These are phyloP conservation scores for Calephelis virginiensis DNA, from an alignment of 1,140 invertebrate genomes.

Conservation along the genomic window DNA sequence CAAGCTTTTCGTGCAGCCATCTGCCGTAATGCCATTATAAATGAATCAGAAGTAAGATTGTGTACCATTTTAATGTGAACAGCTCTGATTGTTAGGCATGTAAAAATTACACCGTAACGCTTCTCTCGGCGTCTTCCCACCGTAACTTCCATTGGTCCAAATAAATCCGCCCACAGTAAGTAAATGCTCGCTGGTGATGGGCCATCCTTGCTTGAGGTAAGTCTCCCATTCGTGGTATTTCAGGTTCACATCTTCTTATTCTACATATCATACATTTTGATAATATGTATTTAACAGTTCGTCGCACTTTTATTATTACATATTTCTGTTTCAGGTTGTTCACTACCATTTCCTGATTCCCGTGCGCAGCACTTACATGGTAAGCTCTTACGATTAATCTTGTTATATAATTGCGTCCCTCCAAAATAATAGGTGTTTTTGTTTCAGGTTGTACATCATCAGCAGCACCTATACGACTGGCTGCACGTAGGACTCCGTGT, in stretches of 20 bases:
- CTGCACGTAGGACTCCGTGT: conserved; percentile 23
- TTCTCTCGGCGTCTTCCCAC: conserved; percentile 32
- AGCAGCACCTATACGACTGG: conserved; percentile 27
- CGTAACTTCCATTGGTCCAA: conserved; percentile 34
- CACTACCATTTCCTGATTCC: conserved; percentile 30
- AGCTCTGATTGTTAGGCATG: conserved; percentile 21
- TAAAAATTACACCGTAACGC: conserved; percentile 39
- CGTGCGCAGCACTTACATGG: conserved; percentile 27
- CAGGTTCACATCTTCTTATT: conserved; percentile 7
- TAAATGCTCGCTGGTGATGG: conserved; percentile 30
- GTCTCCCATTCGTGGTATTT: conserved; percentile 20
- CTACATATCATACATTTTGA: conserved; percentile 27
- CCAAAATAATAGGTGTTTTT: conserved; percentile 29
- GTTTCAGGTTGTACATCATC: conserved; percentile 1
- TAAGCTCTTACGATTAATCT: conserved; percentile 27
- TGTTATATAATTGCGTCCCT: conserved; percentile 23
- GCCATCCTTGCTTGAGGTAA: conserved; percentile 19
- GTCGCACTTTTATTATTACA: conserved; percentile 26
- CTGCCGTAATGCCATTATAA: conserved; percentile 40
- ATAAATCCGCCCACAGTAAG: conserved; percentile 35
- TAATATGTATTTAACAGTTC: conserved; percentile 26
- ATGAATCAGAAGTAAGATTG: conserved; percentile 31
- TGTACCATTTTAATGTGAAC: conserved; percentile 42
- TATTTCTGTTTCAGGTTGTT: conserved; percentile 33
- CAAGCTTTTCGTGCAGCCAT: conserved; percentile 38